Conservation (phyloP, 2,797 vertebrate genomes). For the Anguilla anguilla region DNA sequence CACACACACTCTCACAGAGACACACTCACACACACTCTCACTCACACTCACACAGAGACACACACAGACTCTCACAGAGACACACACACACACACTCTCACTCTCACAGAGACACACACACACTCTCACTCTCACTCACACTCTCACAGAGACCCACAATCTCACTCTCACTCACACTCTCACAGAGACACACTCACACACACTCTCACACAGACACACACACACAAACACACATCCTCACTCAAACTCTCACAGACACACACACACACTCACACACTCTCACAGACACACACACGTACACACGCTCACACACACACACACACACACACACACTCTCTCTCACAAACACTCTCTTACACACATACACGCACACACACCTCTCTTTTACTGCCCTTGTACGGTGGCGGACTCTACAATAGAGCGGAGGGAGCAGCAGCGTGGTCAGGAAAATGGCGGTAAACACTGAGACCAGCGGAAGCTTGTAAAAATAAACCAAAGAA, state of each 20-base stretch:
- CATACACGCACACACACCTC: background rate
- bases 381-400: background rate
- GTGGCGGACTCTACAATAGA: background rate
- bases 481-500: conserved; percentile 21
- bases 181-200: background rate
- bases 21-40: background rate
- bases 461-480: conserved; percentile 11
- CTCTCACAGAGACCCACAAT: background rate
- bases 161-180: too few relatives aligned
- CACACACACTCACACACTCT: background rate
- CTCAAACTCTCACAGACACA: background rate
- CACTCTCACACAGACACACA: background rate
- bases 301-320: too few relatives aligned
- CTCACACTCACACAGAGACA: background rate
- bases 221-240: background rate
- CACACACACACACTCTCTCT: background rate
- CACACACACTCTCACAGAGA: background rate
- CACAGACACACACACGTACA: too few relatives aligned
- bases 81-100: background rate
- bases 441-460: conserved; percentile 4
- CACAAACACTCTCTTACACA: background rate
- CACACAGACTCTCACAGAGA: background rate
- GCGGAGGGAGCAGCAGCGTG: background rate
- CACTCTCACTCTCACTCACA: background rate
- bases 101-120: background rate